Conservation (phyloP, 2,888 invertebrate genomes). For the Villa cingulata region DNA sequence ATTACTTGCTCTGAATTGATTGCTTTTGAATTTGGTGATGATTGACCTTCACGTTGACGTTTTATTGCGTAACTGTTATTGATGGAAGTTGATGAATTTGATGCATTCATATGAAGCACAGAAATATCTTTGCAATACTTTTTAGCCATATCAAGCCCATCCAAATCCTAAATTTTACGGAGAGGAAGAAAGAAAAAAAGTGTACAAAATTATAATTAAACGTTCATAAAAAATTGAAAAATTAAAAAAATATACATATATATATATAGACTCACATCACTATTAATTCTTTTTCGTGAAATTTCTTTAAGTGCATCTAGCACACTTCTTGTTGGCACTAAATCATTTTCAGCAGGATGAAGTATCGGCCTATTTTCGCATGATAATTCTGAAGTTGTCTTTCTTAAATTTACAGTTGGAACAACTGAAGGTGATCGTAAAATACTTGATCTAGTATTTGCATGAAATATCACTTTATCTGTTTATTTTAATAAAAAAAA, state of each 20-base stretch:
- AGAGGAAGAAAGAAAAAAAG: too few species aligned
- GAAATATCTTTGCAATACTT: constrained; percentile 25
- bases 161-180: constrained; percentile 28
- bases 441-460: constrained; percentile 28
- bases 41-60: constrained; percentile 7
- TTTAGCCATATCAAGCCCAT: constrained; percentile 20
- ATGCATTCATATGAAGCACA: constrained; percentile 1
- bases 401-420: constrained; percentile 22
- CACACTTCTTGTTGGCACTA: constrained; percentile 38
- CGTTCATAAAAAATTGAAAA: not conserved
- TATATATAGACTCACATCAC: constrained; percentile 27
- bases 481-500: not conserved
- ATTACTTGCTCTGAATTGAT: constrained; percentile 24
- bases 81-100: not conserved
- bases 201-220: too few species aligned
- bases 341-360: constrained; percentile 31
- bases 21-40: constrained; percentile 10
- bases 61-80: constrained; percentile 10
- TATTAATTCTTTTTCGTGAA: constrained; percentile 42
- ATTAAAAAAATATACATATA: not conserved
- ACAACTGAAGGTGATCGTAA: constrained; percentile 23
- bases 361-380: constrained; percentile 30
- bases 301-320: constrained; percentile 44
- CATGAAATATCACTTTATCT: constrained; percentile 26
- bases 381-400: constrained; percentile 25